Evolutionary conservation across 2,797 vertebrate genomes (phyloP).

Genomic region (Poeciliopsis turneri): DNA sequence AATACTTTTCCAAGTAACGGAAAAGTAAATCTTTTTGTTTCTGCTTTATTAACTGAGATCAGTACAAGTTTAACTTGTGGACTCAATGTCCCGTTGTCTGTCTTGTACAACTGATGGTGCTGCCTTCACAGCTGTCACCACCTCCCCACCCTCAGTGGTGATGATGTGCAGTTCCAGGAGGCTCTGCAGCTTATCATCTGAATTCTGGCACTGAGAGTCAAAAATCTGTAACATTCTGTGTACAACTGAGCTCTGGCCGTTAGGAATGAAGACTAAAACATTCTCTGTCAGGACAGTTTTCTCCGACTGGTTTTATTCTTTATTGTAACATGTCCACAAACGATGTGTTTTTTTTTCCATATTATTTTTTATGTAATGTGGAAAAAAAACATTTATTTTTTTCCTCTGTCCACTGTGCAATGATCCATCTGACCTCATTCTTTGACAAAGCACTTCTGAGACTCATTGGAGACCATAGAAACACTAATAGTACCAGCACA

Average conservation of each 20-base stretch:
- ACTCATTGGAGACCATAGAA: conserved; percentile 22
- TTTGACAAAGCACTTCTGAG: conserved; percentile 45
- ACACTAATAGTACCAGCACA: conserved; percentile 8
- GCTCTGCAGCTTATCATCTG: conserved; percentile 20
- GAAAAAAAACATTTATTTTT: conserved; percentile 31
- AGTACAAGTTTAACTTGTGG: conserved; percentile 9
- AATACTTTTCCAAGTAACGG: neutral
- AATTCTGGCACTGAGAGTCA: conserved; percentile 15
- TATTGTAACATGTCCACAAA: conserved; percentile 7
- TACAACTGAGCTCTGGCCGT: conserved; percentile 12
- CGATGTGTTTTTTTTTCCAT: neutral
- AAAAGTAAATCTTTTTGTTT: conserved; percentile 15
- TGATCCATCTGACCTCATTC: conserved; percentile 64
- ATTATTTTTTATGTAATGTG: conserved; percentile 6
- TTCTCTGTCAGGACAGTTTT: conserved; percentile 2
- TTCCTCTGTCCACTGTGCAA: conserved; percentile 41
- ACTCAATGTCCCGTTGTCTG: conserved; percentile 14
- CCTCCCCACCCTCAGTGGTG: conserved; percentile 44
- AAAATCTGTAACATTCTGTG: neutral
- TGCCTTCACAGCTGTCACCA: conserved; percentile 30
- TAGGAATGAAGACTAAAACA: conserved; percentile 1
- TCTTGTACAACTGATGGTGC: conserved; percentile 24
- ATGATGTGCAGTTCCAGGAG: conserved; percentile 26
- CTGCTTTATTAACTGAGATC: conserved; percentile 17
- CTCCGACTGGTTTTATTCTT: conserved; percentile 8